Evolutionary conservation across 2,113 vertebrate species (phyloP).

Genomic region (Clarias magur): DNA sequence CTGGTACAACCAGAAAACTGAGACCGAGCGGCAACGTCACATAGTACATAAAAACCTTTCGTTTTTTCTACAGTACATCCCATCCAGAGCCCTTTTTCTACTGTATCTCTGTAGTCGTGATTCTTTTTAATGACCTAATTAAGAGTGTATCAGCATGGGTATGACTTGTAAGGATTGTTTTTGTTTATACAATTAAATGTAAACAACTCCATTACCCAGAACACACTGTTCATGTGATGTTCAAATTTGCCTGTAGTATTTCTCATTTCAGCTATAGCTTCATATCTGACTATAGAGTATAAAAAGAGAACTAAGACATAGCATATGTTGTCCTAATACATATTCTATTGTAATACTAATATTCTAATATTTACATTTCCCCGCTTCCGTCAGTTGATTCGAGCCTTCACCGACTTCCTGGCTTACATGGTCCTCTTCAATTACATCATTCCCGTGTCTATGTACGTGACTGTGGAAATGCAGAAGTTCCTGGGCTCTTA

Average conservation of each 20-base stretch:
- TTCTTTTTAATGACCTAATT: neutral
- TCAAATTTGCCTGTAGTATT: neutral
- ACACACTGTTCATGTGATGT: neutral
- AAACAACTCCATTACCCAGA: neutral
- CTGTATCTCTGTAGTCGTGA: neutral
- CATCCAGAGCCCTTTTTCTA: neutral
- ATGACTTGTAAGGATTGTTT: neutral
- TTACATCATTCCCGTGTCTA: slow-evolving; percentile 99
- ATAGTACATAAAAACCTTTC: slow-evolving; percentile 71
- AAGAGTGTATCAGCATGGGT: neutral
- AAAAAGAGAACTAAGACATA: too few species aligned
- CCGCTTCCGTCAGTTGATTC: slow-evolving; percentile 62
- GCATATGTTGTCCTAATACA: too few species aligned
- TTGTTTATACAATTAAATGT: neutral
- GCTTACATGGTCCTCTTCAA: slow-evolving; percentile 99
- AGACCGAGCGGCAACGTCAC: slow-evolving; percentile 82
- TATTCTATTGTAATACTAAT: neutral
- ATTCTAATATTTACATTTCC: too few species aligned
- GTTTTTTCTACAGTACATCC: slow-evolving; percentile 8
- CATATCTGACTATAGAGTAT: too few species aligned
- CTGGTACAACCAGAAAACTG: slow-evolving; percentile 91
- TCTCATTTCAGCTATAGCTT: too few species aligned
- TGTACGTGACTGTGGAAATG: slow-evolving; percentile 99
- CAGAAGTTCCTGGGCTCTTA: slow-evolving; percentile 99
- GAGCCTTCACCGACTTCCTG: slow-evolving; percentile 93